Evolutionary conservation across 2,888 invertebrate species (phyloP).

Genomic region (Mechanitis messenoides): DNA sequence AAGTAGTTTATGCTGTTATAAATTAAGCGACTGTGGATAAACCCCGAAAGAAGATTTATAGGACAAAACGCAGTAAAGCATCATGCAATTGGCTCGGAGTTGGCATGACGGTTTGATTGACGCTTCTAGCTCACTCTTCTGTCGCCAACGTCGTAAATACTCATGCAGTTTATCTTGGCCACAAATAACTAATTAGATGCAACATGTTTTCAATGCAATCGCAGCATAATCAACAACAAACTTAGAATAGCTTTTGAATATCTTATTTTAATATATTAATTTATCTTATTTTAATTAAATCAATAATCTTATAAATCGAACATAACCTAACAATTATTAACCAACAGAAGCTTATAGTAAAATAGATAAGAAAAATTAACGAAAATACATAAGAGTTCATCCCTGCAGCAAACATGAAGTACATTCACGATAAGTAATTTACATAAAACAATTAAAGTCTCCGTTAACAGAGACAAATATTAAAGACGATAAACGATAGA

Average conservation of each 20-base stretch:
- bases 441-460: too few species aligned
- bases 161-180: slow-evolving; percentile 9
- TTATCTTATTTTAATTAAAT: neutral
- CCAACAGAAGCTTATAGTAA: too few species aligned
- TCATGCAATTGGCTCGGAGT: slow-evolving; percentile 26
- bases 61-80: slow-evolving; percentile 34
- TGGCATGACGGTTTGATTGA: slow-evolving; percentile 16
- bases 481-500: slow-evolving; percentile 40
- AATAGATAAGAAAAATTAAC: too few species aligned
- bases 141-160: slow-evolving; percentile 18
- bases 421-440: too few species aligned
- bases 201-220: slow-evolving; percentile 17
- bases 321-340: too few species aligned
- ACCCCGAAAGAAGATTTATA: slow-evolving; percentile 41
- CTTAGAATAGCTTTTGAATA: slow-evolving; percentile 5
- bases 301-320: neutral
- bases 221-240: slow-evolving; percentile 27
- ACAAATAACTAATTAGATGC: slow-evolving; percentile 14
- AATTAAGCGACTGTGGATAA: slow-evolving; percentile 35
- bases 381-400: too few species aligned
- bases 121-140: slow-evolving; percentile 8
- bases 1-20: slow-evolving; percentile 37
- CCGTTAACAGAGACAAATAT: slow-evolving; percentile 9
- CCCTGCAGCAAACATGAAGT: too few species aligned
- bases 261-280: neutral